A percentile compares a stretch with the other conserved stretches of the same genome.
Evolutionary conservation across 2,113 vertebrate genomes (phyloP).

Genomic region (Sinocyclocheilus rhinocerous): DNA sequence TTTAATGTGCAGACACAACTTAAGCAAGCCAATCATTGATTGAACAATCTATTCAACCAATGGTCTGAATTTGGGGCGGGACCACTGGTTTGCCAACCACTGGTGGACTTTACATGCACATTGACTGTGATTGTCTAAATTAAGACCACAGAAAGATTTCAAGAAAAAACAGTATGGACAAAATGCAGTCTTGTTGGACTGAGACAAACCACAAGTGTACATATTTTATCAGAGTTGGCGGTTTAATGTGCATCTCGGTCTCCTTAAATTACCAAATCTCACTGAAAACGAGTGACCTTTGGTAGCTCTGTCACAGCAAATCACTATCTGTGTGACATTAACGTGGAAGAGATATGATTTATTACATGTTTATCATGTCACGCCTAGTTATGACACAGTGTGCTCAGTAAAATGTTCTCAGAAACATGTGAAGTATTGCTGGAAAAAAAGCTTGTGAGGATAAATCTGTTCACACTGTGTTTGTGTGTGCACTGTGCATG

Average conservation of each 20-base stretch:
- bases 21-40: no score
- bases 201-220: background rate
- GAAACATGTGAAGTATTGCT: background rate
- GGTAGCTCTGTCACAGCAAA: background rate
- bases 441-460: background rate
- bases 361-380: background rate
- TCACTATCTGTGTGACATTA: no score
- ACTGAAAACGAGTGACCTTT: background rate
- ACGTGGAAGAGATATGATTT: no score
- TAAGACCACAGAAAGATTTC: background rate
- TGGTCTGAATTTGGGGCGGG: background rate
- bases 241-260: background rate
- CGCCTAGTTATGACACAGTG: background rate
- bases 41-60: background rate
- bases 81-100: background rate
- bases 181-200: background rate
- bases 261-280: no score
- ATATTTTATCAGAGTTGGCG: background rate
- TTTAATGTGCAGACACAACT: no score
- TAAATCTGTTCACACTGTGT: background rate
- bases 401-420: background rate
- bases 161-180: background rate
- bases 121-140: background rate
- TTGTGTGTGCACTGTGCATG: background rate
- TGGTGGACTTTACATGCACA: no score